Percentiles rank a stretch among this genome's conserved stretches.
phyloP scores from a whole-genome alignment of 2,888 invertebrate species.

The Platycnemis pennipes region DNA sequence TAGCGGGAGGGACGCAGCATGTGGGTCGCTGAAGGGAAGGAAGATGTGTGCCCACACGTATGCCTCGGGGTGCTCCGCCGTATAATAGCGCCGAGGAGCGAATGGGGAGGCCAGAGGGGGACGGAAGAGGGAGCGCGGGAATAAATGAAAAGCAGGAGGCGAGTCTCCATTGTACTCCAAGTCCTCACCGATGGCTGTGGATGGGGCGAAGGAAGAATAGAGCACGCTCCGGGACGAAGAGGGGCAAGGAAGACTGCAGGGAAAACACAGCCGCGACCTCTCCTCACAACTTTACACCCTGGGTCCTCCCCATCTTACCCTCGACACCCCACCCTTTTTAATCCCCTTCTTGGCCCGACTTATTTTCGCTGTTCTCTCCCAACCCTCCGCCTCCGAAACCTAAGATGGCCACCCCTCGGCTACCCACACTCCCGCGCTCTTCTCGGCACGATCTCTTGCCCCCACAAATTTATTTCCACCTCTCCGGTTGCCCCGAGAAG shows the following conservation, averaged over 20 bases:
- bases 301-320: background rate
- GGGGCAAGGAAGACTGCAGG: background rate
- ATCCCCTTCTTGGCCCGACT: background rate
- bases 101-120: too few species aligned
- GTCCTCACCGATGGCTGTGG: background rate
- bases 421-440: background rate
- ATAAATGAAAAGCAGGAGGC: too few species aligned
- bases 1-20: background rate
- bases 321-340: background rate
- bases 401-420: background rate
- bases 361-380: too few species aligned
- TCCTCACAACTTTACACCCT: background rate
- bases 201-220: background rate
- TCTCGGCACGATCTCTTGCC: background rate
- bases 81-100: too few species aligned
- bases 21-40: background rate
- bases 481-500: background rate
- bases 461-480: conserved; percentile 14
- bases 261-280: background rate
- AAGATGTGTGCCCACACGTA: background rate
- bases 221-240: background rate
- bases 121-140: too few species aligned
- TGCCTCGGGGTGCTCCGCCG: background rate
- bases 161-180: background rate
- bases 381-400: too few species aligned